Conservation (phyloP, 1,140 invertebrate genomes). For the Pantala flavescens region DNA sequence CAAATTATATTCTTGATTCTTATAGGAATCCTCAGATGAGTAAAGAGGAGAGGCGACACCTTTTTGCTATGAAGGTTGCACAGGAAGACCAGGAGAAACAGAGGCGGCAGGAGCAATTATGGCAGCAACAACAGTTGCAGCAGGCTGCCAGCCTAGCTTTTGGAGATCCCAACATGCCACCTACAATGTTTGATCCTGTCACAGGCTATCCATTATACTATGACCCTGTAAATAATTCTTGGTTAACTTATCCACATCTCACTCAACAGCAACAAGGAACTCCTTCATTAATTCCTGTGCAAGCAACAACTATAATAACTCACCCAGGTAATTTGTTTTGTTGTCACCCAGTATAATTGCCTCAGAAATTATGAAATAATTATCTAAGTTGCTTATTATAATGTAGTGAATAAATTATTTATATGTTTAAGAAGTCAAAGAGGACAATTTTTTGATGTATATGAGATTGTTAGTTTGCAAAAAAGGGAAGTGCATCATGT, state of each 20-base stretch:
- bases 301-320: background rate
- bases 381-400: no score
- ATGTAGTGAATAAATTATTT: no score
- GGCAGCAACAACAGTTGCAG: slow-evolving; percentile 50
- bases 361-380: no score
- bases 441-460: no score
- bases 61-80: slow-evolving; percentile 66
- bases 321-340: background rate
- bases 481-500: no score
- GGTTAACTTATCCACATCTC: slow-evolving; percentile 43
- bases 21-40: slow-evolving; percentile 38
- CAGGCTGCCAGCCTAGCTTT: slow-evolving; percentile 26
- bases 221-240: slow-evolving; percentile 47
- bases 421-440: no score
- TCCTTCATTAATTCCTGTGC: slow-evolving; percentile 16
- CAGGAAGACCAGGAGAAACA: slow-evolving; percentile 48
- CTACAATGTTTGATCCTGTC: slow-evolving; percentile 40
- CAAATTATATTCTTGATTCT: no score
- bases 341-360: background rate
- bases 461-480: no score
- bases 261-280: slow-evolving; percentile 30
- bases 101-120: slow-evolving; percentile 46
- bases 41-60: slow-evolving; percentile 59
- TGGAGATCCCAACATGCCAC: slow-evolving; percentile 42
- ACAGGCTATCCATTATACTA: slow-evolving; percentile 46